phyloP scores from a whole-genome alignment of 2,888 invertebrate genomes.

The Hermaeophaga mercurialis region DNA sequence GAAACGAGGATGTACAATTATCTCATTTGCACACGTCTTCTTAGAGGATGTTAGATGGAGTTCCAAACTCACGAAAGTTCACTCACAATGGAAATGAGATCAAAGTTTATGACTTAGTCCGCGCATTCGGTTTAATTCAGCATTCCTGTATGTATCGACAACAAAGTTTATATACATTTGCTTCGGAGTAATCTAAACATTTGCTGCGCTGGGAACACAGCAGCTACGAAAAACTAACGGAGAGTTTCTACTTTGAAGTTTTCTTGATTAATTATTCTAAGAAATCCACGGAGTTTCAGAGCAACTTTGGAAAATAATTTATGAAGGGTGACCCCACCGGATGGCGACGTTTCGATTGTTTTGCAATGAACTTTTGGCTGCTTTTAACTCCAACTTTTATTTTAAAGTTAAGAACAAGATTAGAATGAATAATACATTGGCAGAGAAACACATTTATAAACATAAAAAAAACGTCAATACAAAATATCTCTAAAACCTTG shows the following conservation, averaged over 20 bases:
- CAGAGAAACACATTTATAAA: too few relatives aligned
- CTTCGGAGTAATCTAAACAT: constrained; percentile 6
- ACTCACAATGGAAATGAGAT: constrained; percentile 20
- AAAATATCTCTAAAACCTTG: too few relatives aligned
- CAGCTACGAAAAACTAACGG: constrained; percentile 8
- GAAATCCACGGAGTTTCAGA: too few relatives aligned
- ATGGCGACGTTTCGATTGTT: too few relatives aligned
- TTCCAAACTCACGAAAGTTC: constrained; percentile 17
- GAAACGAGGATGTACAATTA: constrained; percentile 18
- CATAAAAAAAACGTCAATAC: too few relatives aligned
- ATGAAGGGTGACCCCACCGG: too few relatives aligned
- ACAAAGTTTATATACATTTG: constrained; percentile 2
- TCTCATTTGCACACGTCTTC: constrained; percentile 23
- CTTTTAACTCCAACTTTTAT: too few relatives aligned
- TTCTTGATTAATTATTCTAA: neutral
- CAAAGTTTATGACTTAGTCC: constrained; percentile 21
- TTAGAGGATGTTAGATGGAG: constrained; percentile 13
- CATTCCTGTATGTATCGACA: constrained; percentile 8
- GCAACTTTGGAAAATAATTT: too few relatives aligned
- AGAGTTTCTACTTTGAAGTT: constrained; percentile 7
- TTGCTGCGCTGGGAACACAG: constrained; percentile 8
- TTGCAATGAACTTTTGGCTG: too few relatives aligned
- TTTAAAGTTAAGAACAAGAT: too few relatives aligned
- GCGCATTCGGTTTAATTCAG: constrained; percentile 6
- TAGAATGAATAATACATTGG: too few relatives aligned